Percentiles rank a stretch among this genome's conserved stretches.
phyloP scores from a whole-genome alignment of 2,888 invertebrate species.

The Drosophila affinis region DNA sequence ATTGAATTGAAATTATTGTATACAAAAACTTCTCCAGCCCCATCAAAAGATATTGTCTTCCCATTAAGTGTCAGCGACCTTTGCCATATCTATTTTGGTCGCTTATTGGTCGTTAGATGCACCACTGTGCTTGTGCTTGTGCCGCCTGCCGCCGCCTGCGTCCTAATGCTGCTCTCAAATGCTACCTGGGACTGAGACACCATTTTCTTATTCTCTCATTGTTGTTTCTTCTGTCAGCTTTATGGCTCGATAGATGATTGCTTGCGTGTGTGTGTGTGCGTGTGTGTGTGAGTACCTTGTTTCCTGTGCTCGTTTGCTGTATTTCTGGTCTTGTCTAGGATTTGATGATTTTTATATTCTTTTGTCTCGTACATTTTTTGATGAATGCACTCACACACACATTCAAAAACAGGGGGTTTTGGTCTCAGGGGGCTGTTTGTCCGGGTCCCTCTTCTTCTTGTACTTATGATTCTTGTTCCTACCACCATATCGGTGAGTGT shows the following conservation, averaged over 20 bases:
- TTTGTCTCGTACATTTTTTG: constrained; percentile 68
- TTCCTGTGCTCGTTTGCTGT: constrained; percentile 66
- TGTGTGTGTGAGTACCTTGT: constrained; percentile 34
- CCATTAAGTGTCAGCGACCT: constrained; percentile 37
- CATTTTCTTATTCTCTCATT: constrained; percentile 63
- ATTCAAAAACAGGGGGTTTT: constrained; percentile 38
- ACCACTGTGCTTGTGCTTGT: constrained; percentile 31
- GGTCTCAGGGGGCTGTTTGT: constrained; percentile 54
- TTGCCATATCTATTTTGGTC: constrained; percentile 26
- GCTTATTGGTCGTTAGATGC: neutral
- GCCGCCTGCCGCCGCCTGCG: constrained; percentile 14
- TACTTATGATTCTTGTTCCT: neutral
- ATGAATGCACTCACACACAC: constrained; percentile 43
- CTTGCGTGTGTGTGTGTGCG: constrained; percentile 28
- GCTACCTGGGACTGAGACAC: constrained; percentile 73
- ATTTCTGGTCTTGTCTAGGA: constrained; percentile 66
- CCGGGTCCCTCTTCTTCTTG: constrained; percentile 26
- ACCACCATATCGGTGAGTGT: constrained; percentile 24
- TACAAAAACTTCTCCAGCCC: neutral
- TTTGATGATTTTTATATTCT: constrained; percentile 67
- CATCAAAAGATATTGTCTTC: neutral
- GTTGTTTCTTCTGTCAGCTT: constrained; percentile 13
- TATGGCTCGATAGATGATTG: constrained; percentile 35
- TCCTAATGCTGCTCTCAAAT: constrained; percentile 74
- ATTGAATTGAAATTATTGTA: neutral